These are phyloP conservation scores for Amblyjoppa proteus DNA, from an alignment of 2,888 invertebrate genomes.

Conservation along the genomic window DNA sequence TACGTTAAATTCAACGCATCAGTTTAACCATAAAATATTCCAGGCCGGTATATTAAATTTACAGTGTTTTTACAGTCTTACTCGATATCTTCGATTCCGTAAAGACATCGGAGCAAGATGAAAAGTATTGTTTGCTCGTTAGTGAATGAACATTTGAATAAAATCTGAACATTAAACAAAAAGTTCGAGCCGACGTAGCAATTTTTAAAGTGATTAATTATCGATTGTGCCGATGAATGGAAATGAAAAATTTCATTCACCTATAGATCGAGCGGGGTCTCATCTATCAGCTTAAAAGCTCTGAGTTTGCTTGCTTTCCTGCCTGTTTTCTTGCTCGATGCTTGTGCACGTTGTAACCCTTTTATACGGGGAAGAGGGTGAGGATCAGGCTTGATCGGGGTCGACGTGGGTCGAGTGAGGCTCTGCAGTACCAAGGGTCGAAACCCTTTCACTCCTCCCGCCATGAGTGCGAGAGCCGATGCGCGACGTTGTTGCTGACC, in stretches of 20 bases:
- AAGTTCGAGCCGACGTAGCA: too few relatives aligned
- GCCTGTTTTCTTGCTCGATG: conserved; percentile 29
- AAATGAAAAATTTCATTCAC: conserved; percentile 25
- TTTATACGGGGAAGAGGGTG: conserved; percentile 36
- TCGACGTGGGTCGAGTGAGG: conserved; percentile 47
- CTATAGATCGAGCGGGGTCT: conserved; percentile 35
- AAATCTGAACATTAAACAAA: too few relatives aligned
- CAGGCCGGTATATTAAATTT: too few relatives aligned
- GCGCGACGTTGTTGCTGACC: conserved; percentile 53
- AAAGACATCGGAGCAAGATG: too few relatives aligned
- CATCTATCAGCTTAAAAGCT: conserved; percentile 62
- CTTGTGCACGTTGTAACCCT: conserved; percentile 53
- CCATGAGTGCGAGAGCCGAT: conserved; percentile 17
- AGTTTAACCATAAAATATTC: too few relatives aligned
- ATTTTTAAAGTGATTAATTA: conserved; percentile 7
- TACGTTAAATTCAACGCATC: too few relatives aligned
- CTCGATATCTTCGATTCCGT: too few relatives aligned
- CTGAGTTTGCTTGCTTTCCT: conserved; percentile 28
- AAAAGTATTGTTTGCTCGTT: too few relatives aligned
- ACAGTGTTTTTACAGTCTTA: too few relatives aligned
- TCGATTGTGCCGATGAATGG: conserved; percentile 1
- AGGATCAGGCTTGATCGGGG: conserved; percentile 44
- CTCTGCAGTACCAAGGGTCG: conserved; percentile 51
- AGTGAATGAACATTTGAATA: too few relatives aligned
- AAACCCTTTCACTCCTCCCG: conserved; percentile 42